Conservation (phyloP, 2,888 invertebrate species). For the Trachelus iudaicus region DNA sequence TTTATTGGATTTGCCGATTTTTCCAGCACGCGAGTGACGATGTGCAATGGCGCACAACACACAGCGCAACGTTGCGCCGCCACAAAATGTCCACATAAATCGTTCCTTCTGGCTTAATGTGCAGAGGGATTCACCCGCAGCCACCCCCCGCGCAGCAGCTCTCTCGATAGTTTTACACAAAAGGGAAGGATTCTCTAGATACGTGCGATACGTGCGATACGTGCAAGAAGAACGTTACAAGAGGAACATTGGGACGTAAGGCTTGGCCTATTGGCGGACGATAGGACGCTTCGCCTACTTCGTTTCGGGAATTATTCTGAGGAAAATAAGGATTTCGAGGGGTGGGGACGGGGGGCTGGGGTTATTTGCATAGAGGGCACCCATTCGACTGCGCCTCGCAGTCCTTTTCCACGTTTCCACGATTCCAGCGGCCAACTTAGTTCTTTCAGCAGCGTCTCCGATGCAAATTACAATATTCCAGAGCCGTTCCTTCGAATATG, state of each 20-base stretch:
- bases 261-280: no score
- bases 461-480: slow-evolving; percentile 66
- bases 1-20: slow-evolving; percentile 61
- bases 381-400: slow-evolving; percentile 51
- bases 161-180: no score
- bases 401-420: slow-evolving; percentile 20
- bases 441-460: slow-evolving; percentile 56
- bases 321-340: no score
- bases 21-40: slow-evolving; percentile 37
- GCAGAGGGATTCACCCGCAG: no score
- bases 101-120: slow-evolving; percentile 20
- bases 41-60: slow-evolving; percentile 15
- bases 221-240: no score
- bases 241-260: no score
- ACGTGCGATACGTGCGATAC: no score
- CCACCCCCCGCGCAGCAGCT: no score
- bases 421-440: slow-evolving; percentile 45
- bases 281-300: no score
- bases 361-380: slow-evolving; percentile 58
- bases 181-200: no score
- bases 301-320: no score
- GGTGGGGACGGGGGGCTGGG: no score
- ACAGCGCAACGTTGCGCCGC: slow-evolving; percentile 30
- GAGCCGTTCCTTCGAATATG: slow-evolving; percentile 56
- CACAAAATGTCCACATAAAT: slow-evolving; percentile 49